Evolutionary conservation across 2,888 invertebrate genomes (phyloP).

Genomic region (Petrophora chlorosata): DNA sequence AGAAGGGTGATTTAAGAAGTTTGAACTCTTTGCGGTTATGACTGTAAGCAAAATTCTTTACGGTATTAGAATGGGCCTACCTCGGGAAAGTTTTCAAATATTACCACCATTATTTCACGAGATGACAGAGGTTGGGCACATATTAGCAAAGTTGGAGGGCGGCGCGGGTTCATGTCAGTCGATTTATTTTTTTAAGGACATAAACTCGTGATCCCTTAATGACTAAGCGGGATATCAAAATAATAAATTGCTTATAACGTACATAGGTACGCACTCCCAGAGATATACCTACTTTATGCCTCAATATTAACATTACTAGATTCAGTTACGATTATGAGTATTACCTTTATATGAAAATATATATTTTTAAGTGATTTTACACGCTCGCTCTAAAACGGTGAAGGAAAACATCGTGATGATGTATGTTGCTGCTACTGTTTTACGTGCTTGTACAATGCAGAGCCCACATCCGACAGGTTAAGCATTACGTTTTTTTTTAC

Average conservation of each 20-base stretch:
- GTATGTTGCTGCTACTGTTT: too few species aligned
- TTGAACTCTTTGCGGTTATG: slow-evolving; percentile 59
- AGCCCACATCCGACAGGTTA: too few species aligned
- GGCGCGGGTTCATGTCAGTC: slow-evolving; percentile 63
- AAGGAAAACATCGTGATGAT: too few species aligned
- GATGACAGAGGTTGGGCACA: slow-evolving; percentile 83
- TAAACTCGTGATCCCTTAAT: slow-evolving; percentile 37
- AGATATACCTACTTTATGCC: too few species aligned
- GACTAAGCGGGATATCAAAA: slow-evolving; percentile 20
- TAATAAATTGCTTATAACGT: slow-evolving; percentile 14
- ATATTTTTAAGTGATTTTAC: too few species aligned
- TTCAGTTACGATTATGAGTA: not conserved
- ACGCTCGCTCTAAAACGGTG: too few species aligned
- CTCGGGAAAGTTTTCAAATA: slow-evolving; percentile 79
- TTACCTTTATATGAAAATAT: too few species aligned
- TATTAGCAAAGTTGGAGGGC: slow-evolving; percentile 78
- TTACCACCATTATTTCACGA: slow-evolving; percentile 81
- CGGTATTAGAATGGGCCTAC: slow-evolving; percentile 68
- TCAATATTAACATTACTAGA: too few species aligned
- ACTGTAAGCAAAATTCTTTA: slow-evolving; percentile 74
- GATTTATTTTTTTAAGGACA: slow-evolving; percentile 64
- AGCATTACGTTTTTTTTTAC: too few species aligned
- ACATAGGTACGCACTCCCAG: too few species aligned
- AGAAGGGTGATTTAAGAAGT: slow-evolving; percentile 58
- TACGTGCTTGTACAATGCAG: too few species aligned